Conservation (phyloP, 2,113 vertebrate genomes). For the Pteronura brasiliensis region DNA sequence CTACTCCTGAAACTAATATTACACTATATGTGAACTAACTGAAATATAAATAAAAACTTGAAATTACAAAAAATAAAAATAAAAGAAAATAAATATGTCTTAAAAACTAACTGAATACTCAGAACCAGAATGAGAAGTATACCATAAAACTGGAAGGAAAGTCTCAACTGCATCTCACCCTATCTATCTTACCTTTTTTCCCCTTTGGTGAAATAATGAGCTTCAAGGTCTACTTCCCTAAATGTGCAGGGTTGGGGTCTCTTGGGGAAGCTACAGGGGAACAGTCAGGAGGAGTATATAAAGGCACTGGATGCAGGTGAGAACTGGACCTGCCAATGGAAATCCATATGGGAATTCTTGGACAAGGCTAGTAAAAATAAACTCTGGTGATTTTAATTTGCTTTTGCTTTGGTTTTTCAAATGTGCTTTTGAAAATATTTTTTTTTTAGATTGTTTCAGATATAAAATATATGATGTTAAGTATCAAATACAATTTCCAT, state of each 20-base stretch:
- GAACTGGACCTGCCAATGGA: background rate
- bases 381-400: background rate
- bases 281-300: background rate
- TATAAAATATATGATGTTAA: background rate
- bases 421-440: background rate
- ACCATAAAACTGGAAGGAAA: background rate
- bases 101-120: background rate
- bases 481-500: background rate
- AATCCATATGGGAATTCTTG: background rate
- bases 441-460: background rate
- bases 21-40: background rate
- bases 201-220: rapidly evolving
- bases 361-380: background rate
- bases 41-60: background rate
- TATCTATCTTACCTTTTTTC: background rate
- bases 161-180: rapidly evolving
- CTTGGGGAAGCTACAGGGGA: background rate
- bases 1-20: background rate
- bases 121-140: background rate
- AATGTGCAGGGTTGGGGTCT: rapidly evolving
- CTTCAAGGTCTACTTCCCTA: background rate
- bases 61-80: background rate
- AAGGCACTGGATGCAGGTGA: background rate
- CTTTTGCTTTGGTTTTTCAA: background rate
- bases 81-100: background rate